phyloP scores from a whole-genome alignment of 1,140 invertebrate species.

The Diachasmimorpha longicaudata region DNA sequence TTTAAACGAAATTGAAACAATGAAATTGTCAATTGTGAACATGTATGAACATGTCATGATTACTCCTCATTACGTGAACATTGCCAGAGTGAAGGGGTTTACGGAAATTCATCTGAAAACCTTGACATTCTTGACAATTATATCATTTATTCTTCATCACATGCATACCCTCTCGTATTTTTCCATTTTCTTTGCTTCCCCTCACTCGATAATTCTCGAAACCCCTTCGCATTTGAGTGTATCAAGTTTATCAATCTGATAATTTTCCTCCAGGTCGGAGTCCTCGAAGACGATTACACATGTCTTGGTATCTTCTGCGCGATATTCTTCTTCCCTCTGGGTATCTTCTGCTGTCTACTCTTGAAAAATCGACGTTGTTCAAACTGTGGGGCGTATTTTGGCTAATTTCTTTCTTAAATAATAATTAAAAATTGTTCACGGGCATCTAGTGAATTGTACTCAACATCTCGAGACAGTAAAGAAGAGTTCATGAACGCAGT shows the following conservation, averaged over 20 bases:
- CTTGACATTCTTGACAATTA: no score
- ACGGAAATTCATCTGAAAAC: no score
- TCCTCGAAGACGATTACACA: constrained; percentile 84
- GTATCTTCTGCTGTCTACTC: constrained; percentile 81
- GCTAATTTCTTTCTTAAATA: constrained; percentile 49
- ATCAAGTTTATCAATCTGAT: constrained; percentile 24
- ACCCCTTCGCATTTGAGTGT: background rate
- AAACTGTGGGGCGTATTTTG: constrained; percentile 84
- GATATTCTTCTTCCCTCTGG: constrained; percentile 84
- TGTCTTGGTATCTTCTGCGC: constrained; percentile 82
- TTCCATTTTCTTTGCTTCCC: no score
- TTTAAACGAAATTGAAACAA: no score
- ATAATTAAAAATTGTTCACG: background rate
- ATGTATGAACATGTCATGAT: no score
- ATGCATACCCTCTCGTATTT: no score
- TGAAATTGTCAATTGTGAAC: no score
- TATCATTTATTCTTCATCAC: no score
- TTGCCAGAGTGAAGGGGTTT: no score
- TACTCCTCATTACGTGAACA: no score
- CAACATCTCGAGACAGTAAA: background rate
- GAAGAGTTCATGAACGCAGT: background rate
- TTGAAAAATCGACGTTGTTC: constrained; percentile 81
- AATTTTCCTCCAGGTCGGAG: constrained; percentile 68
- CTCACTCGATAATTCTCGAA: background rate
- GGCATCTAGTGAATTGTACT: background rate